phyloP scores from a whole-genome alignment of 1,140 invertebrate genomes.

The Thalassaphorura encarpata region DNA sequence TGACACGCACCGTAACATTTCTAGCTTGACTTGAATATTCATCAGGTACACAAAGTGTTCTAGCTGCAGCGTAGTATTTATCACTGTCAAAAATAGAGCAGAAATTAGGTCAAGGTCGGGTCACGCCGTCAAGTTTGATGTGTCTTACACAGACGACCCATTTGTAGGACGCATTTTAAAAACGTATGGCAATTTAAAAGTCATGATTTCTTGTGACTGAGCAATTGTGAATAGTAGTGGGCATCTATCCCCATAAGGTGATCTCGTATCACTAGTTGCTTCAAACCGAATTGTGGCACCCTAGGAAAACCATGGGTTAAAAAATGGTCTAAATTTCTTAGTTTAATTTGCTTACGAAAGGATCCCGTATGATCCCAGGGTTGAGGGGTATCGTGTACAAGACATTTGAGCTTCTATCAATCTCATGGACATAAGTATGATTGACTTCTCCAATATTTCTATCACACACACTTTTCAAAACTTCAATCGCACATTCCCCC shows the following conservation, averaged over 20 bases:
- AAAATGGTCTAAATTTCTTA: background rate
- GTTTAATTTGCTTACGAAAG: background rate
- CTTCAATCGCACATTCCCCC: no score
- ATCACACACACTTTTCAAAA: no score
- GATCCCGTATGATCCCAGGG: background rate
- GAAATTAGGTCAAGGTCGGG: no score
- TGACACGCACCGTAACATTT: constrained; percentile 24
- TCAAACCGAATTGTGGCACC: constrained; percentile 11
- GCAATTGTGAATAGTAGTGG: constrained; percentile 14
- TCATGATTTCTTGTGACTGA: constrained; percentile 1
- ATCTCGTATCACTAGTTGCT: background rate
- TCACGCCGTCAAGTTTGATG: no score
- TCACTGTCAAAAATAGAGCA: no score
- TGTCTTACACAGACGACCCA: no score
- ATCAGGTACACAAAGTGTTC: constrained; percentile 20
- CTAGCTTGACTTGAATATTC: background rate
- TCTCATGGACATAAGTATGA: background rate
- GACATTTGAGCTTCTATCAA: background rate
- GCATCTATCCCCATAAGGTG: background rate
- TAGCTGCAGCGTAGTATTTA: constrained; percentile 3
- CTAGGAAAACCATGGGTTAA: background rate
- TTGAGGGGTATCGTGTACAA: background rate
- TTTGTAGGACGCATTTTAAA: no score
- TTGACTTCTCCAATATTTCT: constrained; percentile 3
- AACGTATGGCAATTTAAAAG: constrained; percentile 7